These are phyloP conservation scores for Nasonovia ribisnigri DNA, from an alignment of 2,888 invertebrate species.

Conservation along the genomic window DNA sequence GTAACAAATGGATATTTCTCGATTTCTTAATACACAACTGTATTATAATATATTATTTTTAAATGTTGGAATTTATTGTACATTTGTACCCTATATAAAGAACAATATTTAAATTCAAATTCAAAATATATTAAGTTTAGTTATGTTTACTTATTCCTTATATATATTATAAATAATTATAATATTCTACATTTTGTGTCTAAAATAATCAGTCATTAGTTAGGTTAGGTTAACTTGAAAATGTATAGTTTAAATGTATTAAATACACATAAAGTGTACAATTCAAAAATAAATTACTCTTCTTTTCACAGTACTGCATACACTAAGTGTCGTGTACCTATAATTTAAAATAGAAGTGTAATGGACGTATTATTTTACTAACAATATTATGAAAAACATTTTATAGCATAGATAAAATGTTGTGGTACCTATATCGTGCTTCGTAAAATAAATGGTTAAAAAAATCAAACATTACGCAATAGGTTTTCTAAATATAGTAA, in stretches of 20 bases:
- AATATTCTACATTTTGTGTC: not conserved
- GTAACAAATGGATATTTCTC: not conserved
- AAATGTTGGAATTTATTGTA: not conserved
- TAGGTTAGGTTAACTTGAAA: no score
- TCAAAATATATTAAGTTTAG: not conserved
- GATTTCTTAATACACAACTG: not conserved
- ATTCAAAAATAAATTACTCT: not conserved
- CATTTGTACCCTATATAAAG: not conserved
- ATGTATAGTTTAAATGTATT: not conserved
- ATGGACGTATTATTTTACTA: not conserved
- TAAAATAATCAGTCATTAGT: not conserved
- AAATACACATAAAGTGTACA: not conserved
- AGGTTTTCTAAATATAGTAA: not conserved
- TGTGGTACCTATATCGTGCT: not conserved
- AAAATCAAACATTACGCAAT: not conserved
- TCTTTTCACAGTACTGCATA: not conserved
- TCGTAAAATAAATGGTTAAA: no score
- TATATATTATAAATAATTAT: not conserved
- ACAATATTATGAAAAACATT: not conserved
- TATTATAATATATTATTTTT: not conserved
- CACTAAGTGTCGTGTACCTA: not conserved
- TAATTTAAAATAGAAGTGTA: not conserved
- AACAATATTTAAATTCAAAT: not conserved
- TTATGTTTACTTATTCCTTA: not conserved
- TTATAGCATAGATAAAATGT: not conserved